Evolutionary conservation across 2,797 vertebrate genomes (phyloP), one percentile per base, ranked within the genome.

Genomic region (Pithecia hirsuta): DNA sequence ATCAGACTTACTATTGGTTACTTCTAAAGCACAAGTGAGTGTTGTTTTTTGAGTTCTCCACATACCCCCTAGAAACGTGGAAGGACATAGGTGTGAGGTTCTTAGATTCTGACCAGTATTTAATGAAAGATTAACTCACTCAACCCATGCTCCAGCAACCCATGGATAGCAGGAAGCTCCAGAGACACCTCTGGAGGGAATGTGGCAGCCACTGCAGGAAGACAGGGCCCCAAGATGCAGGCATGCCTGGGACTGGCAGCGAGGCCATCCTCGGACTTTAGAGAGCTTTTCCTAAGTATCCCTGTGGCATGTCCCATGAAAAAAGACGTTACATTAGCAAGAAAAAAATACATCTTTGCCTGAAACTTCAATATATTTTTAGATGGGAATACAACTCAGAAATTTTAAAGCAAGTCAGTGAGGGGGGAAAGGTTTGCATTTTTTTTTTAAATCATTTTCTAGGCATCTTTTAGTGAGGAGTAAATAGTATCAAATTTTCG

Each of bases 351-450:
- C 7, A 20, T 61, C 76, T 91, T 50, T 44, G 44, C 55, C 41
- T 75, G 83, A 50, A 92, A 74, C 12, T 82, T 84, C 55, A 74
- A 74, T 10, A 41, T 12, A 33, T 74, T 88, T 84, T 74, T 79
- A 33, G 14, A 26, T 59, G 19, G 28, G 19, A 91, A 55, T 74
- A 55, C 33, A 74, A 46, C 30, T 50, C 74, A 67, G 33, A 88
- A 74, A 94, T 67, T 84, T 83, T 91, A 84, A 88, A 85, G 92
- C 61, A 57, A 95, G 20, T 48, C 44, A 84, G 1, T 30, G 28
- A 97, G 39, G 44, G 61, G 14, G 6, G 41, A 46, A 89, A 33
- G 7, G 5, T 84, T 92, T 89, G 5, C 78, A 28, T 67, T 30
- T 36, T 50, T 50, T 50, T 15, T 36, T 36, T 36, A 79, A 57